Base-by-base conservation (phyloP, 2,888 invertebrate species). In the Cataglyphis livida region DNA sequence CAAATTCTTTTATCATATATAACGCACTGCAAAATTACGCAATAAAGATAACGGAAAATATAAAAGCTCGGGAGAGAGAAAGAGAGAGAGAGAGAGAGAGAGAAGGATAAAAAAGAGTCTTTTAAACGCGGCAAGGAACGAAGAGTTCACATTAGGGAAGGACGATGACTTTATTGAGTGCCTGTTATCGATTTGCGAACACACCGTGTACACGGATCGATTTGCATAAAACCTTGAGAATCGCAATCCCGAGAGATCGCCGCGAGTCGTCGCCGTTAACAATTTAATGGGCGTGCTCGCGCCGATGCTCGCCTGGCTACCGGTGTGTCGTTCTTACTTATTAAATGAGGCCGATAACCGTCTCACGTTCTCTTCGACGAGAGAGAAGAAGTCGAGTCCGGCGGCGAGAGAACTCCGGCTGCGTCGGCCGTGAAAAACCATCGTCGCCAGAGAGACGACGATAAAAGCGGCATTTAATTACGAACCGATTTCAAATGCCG, bases 181-280 rank as follows among this genome's bases (percentile, higher is more conserved):
- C 61, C 51, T 84, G 88, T 84, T 85, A 82, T 87, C 87, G 88
- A 85, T 82, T 84, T 79, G 68, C 71, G 61, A 62, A 54, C 66
- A 59, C 82, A 59, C 78, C 59, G 78, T 71, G 44, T 66, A 64
- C 59, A 28, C 71, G 32, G 28, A n/a, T 51, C 51, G 71, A 84
- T 88, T 88, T 85, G 87, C 89, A 89, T 89, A 85, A 87, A 88
- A 82, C 89, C 88, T 88, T 89, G 88, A 86, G 88, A 86, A 83
- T 83, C 51, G 83, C 83, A 88, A 85, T 78, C 82, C 83, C 79
- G 62, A 73, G 82, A 87, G 59, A 79, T 79, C 78, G 83, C 85
- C 81, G 35, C 62, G 48, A 78, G 68, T 65, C 64, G 75, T 44
- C 66, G 64, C 78, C 71, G 82, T 84, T 79, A 83, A 87, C 87